phyloP scores from a whole-genome alignment of 2,888 invertebrate genomes.

The Xanthorhoe designata region DNA sequence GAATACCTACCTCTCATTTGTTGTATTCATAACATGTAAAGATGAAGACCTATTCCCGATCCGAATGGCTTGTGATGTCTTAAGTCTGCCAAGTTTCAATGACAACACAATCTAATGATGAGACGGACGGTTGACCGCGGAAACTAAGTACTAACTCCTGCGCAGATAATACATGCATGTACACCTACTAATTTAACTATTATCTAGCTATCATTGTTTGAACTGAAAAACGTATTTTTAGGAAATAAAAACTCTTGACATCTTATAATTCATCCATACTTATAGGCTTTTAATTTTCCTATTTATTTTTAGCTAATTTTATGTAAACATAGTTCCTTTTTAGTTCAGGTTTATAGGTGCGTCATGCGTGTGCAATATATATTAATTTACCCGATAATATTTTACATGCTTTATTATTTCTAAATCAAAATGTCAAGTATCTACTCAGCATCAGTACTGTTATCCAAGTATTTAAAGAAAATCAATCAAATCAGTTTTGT shows the following conservation, averaged over 20 bases:
- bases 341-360: no score
- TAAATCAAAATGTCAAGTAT: no score
- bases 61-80: neutral
- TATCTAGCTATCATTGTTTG: neutral
- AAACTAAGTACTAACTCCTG: neutral
- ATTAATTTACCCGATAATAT: no score
- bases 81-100: neutral
- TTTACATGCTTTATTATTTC: no score
- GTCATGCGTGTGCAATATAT: no score
- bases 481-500: constrained; percentile 18
- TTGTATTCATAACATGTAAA: neutral
- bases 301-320: no score
- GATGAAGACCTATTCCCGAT: neutral
- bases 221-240: no score
- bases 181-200: neutral
- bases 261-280: no score
- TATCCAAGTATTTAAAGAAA: constrained; percentile 2
- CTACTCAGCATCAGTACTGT: no score
- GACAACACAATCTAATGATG: constrained; percentile 2
- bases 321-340: no score
- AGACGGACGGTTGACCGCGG: neutral
- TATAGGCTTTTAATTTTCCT: no score
- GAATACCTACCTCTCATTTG: neutral
- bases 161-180: neutral
- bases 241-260: no score